phyloP scores from a whole-genome alignment of 2,113 vertebrate species.

The Phalacrocorax pelagicus region DNA sequence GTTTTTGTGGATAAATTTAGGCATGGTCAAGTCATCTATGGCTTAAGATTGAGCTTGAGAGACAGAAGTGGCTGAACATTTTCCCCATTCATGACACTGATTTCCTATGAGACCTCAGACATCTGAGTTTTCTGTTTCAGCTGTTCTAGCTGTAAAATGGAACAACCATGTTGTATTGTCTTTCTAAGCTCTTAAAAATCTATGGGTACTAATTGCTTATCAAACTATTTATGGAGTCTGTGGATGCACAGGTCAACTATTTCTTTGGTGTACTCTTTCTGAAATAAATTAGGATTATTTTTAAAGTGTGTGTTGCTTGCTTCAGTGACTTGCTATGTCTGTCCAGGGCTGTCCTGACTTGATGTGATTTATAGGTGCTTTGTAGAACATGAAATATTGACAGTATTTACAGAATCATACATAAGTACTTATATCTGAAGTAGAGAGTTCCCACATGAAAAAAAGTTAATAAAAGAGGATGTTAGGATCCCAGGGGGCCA shows the following conservation, averaged over 20 bases:
- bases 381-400: not conserved
- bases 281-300: slow-evolving; percentile 48
- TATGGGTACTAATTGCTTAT: not conserved
- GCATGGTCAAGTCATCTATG: not conserved
- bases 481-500: not conserved
- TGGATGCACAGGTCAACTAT: not conserved
- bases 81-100: not conserved
- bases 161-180: not conserved
- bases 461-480: not conserved
- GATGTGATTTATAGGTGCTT: not conserved
- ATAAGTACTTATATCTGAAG: not conserved
- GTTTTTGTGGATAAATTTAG: not conserved
- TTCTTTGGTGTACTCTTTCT: slow-evolving; percentile 8
- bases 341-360: not conserved
- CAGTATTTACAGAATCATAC: not conserved
- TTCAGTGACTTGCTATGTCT: not conserved
- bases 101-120: not conserved
- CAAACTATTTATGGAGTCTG: not conserved
- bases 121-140: not conserved
- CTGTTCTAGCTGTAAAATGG: not conserved
- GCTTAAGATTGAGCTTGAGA: not conserved
- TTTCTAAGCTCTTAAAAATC: slow-evolving; percentile 10
- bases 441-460: not conserved
- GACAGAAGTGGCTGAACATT: not conserved
- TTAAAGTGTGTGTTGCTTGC: not conserved